These are phyloP conservation scores for Liasis olivaceus DNA, from an alignment of 2,797 vertebrate genomes.

Conservation along the genomic window DNA sequence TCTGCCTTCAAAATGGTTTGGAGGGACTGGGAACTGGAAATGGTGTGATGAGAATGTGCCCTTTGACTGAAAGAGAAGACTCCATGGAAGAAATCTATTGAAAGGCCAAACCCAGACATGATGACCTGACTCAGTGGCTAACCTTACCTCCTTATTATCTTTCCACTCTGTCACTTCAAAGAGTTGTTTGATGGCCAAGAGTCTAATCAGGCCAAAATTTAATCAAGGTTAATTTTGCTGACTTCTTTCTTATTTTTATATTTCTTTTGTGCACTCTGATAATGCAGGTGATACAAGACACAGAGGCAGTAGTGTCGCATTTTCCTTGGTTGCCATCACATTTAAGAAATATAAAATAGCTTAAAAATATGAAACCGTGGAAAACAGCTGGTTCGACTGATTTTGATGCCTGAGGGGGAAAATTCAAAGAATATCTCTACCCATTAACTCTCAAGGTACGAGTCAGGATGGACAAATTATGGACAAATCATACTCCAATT, in stretches of 20 bases:
- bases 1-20: background rate
- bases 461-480: background rate
- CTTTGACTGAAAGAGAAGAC: background rate
- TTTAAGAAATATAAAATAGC: background rate
- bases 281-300: background rate
- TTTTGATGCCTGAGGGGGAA: background rate
- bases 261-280: constrained; percentile 2
- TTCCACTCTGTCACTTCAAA: background rate
- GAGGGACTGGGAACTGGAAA: background rate
- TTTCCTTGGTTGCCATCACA: background rate
- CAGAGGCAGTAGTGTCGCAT: background rate
- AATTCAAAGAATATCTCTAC: background rate
- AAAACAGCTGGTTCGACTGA: background rate
- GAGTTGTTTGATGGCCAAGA: background rate
- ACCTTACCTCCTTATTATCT: constrained; percentile 34
- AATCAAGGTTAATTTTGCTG: background rate
- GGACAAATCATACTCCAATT: background rate
- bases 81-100: background rate
- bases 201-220: background rate
- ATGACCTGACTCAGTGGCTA: constrained; percentile 17
- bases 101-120: background rate
- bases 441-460: background rate
- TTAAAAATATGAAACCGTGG: background rate
- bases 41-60: background rate
- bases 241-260: background rate